Evolutionary conservation across 1,140 invertebrate species (phyloP).

Genomic region (Tetramorium parvispinum): DNA sequence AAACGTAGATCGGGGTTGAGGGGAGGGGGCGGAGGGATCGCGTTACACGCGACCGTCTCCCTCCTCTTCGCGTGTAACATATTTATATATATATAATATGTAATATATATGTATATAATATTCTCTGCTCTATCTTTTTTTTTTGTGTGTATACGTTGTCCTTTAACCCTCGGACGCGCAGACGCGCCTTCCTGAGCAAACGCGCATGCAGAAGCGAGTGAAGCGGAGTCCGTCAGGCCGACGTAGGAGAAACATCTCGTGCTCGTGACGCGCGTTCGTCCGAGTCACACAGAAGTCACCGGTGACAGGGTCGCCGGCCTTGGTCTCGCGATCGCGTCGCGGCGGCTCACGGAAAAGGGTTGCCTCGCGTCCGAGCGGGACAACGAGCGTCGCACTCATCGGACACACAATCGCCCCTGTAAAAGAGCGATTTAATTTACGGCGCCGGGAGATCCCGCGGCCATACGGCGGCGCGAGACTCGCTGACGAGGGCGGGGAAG

Average conservation of each 20-base stretch:
- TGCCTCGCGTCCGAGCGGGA: conserved; percentile 11
- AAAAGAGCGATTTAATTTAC: background rate
- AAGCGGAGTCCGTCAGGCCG: conserved; percentile 41
- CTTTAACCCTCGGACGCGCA: background rate
- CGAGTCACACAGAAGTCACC: too few relatives aligned
- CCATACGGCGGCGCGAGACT: too few relatives aligned
- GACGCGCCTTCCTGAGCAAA: background rate
- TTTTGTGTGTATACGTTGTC: background rate
- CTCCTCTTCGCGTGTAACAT: conserved; percentile 24
- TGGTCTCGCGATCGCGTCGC: background rate
- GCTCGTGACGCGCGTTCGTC: too few relatives aligned
- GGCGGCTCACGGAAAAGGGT: background rate
- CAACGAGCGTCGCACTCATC: conserved; percentile 3
- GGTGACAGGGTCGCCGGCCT: too few relatives aligned
- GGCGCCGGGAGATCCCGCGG: background rate
- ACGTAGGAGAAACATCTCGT: too few relatives aligned
- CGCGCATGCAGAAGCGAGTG: background rate
- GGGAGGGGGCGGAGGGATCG: conserved; percentile 12
- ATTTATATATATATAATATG: conserved; percentile 57
- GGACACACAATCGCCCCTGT: conserved; percentile 12
- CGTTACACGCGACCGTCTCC: conserved; percentile 46
- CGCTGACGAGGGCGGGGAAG: too few relatives aligned
- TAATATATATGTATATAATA: conserved; percentile 52
- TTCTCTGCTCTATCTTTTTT: conserved; percentile 57
- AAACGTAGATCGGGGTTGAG: conserved; percentile 19